phyloP scores from a whole-genome alignment of 2,797 vertebrate genomes.

The Heterohyrax brucei region DNA sequence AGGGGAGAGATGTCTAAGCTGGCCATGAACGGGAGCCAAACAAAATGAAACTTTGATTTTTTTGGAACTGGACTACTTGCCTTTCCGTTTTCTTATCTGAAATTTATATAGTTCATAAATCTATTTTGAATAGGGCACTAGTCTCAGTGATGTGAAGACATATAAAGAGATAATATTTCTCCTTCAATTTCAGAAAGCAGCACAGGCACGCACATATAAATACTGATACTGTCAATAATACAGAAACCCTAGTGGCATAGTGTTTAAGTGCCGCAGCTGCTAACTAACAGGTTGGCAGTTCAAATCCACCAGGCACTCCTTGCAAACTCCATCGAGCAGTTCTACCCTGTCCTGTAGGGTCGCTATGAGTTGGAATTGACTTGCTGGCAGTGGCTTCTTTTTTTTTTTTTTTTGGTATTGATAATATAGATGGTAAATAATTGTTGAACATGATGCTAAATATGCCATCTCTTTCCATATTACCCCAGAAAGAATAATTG shows the following conservation, averaged over 20 bases:
- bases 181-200: background rate
- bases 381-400: too few relatives aligned
- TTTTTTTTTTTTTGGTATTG: background rate
- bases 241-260: background rate
- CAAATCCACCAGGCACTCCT: too few relatives aligned
- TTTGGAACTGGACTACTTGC: background rate
- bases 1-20: background rate
- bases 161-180: background rate
- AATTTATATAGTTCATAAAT: background rate
- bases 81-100: constrained; percentile 22
- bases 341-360: too few relatives aligned
- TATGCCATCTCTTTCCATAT: background rate
- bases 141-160: background rate
- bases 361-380: too few relatives aligned
- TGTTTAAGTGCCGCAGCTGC: too few relatives aligned
- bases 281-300: too few relatives aligned
- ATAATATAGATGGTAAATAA: background rate
- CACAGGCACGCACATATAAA: background rate
- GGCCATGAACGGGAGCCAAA: background rate
- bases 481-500: background rate
- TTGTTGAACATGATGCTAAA: background rate
- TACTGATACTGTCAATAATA: background rate
- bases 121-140: background rate
- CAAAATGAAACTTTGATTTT: background rate
- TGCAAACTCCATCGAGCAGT: too few relatives aligned